These are phyloP conservation scores for Aphaenogaster floridana DNA, from an alignment of 1,140 invertebrate species.

Conservation along the genomic window DNA sequence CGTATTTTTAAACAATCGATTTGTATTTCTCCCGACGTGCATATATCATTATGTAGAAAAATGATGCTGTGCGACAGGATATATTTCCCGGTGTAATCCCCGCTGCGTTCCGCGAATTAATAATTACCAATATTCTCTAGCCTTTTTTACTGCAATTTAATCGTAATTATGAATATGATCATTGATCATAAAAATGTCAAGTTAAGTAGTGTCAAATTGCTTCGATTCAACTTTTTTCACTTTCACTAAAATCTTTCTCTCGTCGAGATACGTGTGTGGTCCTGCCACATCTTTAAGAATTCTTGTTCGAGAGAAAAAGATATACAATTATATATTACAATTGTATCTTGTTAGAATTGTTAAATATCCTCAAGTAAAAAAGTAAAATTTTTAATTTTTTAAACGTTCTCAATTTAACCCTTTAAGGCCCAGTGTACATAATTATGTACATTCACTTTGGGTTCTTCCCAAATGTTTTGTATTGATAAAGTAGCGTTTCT, in stretches of 20 bases:
- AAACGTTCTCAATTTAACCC: not conserved
- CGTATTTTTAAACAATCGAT: conserved; percentile 20
- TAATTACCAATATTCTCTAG: conserved; percentile 24
- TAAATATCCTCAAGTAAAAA: not conserved
- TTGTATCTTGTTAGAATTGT: not conserved
- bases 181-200: not conserved
- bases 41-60: conserved; percentile 47
- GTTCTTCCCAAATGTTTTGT: too few relatives aligned
- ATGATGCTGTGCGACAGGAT: conserved; percentile 36
- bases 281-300: not conserved
- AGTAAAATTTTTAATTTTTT: not conserved
- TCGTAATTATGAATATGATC: not conserved
- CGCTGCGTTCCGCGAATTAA: conserved; percentile 17
- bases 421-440: too few relatives aligned
- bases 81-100: not conserved
- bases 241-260: not conserved
- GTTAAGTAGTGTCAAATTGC: not conserved
- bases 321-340: not conserved
- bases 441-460: too few relatives aligned
- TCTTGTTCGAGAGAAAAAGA: not conserved
- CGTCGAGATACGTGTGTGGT: not conserved
- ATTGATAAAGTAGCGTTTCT: too few relatives aligned
- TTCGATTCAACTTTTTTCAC: not conserved
- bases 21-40: conserved; percentile 48
- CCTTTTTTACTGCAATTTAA: not conserved